A percentile compares a stretch with the other conserved stretches of the same genome.
Evolutionary conservation across 2,113 vertebrate genomes (phyloP).

Genomic region (Macaca nemestrina): DNA sequence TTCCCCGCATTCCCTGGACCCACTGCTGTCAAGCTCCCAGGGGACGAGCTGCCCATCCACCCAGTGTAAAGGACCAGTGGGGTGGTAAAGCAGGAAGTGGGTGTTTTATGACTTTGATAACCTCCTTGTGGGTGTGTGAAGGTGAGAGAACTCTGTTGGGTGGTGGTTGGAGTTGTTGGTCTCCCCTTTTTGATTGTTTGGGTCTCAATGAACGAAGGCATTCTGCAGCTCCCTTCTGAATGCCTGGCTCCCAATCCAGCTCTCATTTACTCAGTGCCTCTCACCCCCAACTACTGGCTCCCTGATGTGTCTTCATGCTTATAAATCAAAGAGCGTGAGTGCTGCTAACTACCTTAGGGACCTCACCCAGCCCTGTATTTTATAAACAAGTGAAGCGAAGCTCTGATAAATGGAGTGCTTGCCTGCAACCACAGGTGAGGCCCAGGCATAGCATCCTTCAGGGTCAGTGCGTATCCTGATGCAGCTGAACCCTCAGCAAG

Average conservation of each 20-base stretch:
- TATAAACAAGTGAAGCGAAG: background rate
- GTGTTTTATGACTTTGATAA: too few species aligned
- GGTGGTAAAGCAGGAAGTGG: background rate
- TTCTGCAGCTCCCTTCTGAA: background rate
- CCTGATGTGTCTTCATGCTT: background rate
- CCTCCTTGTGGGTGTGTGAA: rapidly evolving
- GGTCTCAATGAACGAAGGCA: background rate
- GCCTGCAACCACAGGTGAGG: background rate
- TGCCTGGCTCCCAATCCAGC: rapidly evolving
- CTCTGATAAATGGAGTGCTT: rapidly evolving
- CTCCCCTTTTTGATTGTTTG: background rate
- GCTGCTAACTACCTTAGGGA: background rate
- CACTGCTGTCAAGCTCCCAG: background rate
- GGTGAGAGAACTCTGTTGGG: background rate
- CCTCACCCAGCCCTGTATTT: background rate
- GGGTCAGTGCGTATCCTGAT: rapidly evolving
- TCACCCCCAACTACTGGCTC: rapidly evolving
- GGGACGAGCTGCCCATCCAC: background rate
- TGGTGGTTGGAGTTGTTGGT: rapidly evolving
- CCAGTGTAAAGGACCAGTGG: rapidly evolving
- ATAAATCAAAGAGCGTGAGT: background rate
- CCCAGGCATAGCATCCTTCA: rapidly evolving
- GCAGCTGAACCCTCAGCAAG: too few species aligned
- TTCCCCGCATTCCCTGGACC: background rate
- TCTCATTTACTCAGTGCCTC: background rate